Evolutionary conservation across 2,888 invertebrate genomes (phyloP), one percentile per base, ranked within the genome.

Genomic region (Tenthredo amoena): DNA sequence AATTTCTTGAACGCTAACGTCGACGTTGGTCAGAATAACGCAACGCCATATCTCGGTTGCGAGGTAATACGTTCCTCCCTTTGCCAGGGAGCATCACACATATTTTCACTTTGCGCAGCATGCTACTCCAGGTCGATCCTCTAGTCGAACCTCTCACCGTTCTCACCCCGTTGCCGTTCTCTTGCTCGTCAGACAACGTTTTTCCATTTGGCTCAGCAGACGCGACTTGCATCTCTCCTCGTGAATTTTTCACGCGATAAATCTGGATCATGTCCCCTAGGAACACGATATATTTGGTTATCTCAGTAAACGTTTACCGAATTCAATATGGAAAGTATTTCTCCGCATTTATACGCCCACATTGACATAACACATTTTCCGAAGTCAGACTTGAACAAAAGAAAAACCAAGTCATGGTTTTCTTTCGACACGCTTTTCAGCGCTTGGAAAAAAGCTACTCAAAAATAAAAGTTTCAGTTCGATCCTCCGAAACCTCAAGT

Each of bases 151-250:
- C 77, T 76, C 55, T 76, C 72, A 68, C 77, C 85, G 58, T 76
- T 55, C 81, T 79, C 85, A 83, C 85, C 86, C 84, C 77, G 84
- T 85, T 83, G 83, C 87, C 43, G 65, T 37, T 40, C n/a, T 55
- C 55, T 31, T n/a, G 77, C 58, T 55, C 65, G 68, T 85, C 86
- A 87, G 89, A 91, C 90, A 90, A 89, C 89, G 89, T 86, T 90
- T 91, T 91, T 89, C 90, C 91, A 90, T 90, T 90, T 90, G 91
- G 88, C 88, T 62, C 62, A 62, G 40, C 62, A 81, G 58, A 81
- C 81, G 81, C 62, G 81, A 81, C 81, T 58, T 81, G 81, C 37
- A 81, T 81, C 40, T 81, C 26, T 81, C 6, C 37, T 37, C 58
- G 21, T 74, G 72, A 74, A 74, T 77, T 77, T 77, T 77, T 77